Evolutionary conservation across 2,113 vertebrate genomes (phyloP), one percentile per base, ranked within the genome.

Genomic region (Ciconia boyciana): DNA sequence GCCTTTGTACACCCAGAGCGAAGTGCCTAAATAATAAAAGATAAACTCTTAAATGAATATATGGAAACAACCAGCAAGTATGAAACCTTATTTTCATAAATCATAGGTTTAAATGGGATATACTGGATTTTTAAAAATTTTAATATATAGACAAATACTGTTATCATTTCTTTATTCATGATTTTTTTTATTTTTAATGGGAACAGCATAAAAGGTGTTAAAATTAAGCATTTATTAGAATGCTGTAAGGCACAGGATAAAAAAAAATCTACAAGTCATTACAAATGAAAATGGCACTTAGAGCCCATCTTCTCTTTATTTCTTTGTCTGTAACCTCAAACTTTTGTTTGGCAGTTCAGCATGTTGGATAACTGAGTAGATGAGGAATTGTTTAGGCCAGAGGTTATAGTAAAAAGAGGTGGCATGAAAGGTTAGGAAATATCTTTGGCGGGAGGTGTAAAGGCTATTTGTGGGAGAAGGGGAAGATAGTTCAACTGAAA

Each of bases 1-100:
- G 62, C 72, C 93, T 89, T 94, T 83, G 74, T 76, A 62, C 54
- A 93, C 51, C 36, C 70, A 90, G 51, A 82, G 49, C 10, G 8
- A 58, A 41, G 57, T 41, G 43, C 71, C 93, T 48, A 71, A 28
- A 89, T 48, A 85, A 71, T 46, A 79, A 90, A 84, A 82, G 26
- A 58, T 69, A 83, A 94, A 86, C 22, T 49, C 25, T 41, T 90
- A 84, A 94, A 88, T 65, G 16, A 61, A 65, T 83, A 31, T 57
- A 14, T 48, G n/a, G 71, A 74, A 93, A 69, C 21, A 87, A 70
- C 14, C 16, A 75, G 11, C 41, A 64, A 87, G 21, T 14, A 18
- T 64, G 31, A 91, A 87, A 29, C 11, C 12, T 71, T 34, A 13
- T 79, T 78, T 95, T 89, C 34, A 49, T 62, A 74, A 94, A 82